Evolutionary conservation across 64 coral and sea anemone species (phyloP), one percentile per base, ranked within the genome.

Genomic region (Stylophora pistillata): DNA sequence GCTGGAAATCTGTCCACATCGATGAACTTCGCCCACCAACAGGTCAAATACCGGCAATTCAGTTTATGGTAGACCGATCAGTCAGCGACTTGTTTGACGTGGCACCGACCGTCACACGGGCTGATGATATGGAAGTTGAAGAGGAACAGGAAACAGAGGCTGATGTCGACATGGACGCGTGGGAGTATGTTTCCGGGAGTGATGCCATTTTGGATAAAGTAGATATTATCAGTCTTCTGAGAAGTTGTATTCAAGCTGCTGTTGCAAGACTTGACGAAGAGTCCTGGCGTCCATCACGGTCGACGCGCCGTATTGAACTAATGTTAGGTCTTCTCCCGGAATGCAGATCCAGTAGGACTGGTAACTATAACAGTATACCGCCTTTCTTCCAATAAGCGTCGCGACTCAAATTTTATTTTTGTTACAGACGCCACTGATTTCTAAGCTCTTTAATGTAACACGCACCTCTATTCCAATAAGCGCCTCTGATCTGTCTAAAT

Each of bases 161-260:
- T 33, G 60, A 83, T 63, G 63, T 66, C 32, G 74, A 78, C 61
- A 63, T 54, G 68, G 61, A 69, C 2, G 7, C 30, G 12, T 13
- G 28, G 0, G 29, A 0, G 15, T 34, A 54, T 56, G 23, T 57
- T 71, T 20, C 81, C 31, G 21, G 31, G 21, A 69, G 2, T 11
- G 62, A 68, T 13, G 15, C 7, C 11, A 32, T 65, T 21, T 23
- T 84, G 80, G 80, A 84, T 84, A 84, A 69, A 53, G 80, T 84
- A 69, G 62, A 84, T 41, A 84, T 84, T 37, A 33, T 84, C 31
- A 84, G 80, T 34, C 80, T 95, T 2, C 21, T 95, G 62, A 80
- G 89, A 72, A 87, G 90, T 20, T 90, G 94, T 72, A 34, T 91
- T n/a, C 94, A 95, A 53, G 94, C 94, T 72, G 94, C 94, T 29